Conservation (phyloP, 2,888 invertebrate species). For the Lycia hirtaria region DNA sequence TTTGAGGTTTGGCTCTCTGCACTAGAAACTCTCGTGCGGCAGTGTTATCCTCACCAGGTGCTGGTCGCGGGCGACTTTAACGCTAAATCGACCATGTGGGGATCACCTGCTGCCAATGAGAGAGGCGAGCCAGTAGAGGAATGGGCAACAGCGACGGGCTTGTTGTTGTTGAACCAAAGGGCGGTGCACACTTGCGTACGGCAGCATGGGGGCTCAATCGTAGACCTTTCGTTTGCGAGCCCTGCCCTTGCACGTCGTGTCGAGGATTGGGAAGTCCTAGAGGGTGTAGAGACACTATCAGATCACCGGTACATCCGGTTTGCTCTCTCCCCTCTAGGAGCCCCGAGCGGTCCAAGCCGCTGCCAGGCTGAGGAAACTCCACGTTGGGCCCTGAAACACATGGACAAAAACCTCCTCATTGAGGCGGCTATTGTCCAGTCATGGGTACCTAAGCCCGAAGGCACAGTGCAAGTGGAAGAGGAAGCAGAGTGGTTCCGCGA, state of each 20-base stretch:
- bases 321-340: neutral
- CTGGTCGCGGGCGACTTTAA: neutral
- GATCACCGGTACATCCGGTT: neutral
- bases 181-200: neutral
- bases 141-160: neutral
- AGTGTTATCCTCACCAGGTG: neutral
- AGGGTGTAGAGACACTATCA: neutral
- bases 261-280: neutral
- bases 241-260: neutral
- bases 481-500: neutral
- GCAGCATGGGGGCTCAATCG: no score
- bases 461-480: neutral
- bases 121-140: neutral
- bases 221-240: neutral
- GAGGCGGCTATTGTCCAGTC: neutral
- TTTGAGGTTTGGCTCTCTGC: no score
- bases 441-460: neutral
- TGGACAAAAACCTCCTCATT: neutral
- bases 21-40: no score
- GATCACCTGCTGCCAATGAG: neutral
- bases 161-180: neutral
- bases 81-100: slow-evolving; percentile 1
- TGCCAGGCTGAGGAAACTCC: neutral
- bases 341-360: neutral
- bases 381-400: neutral